Conservation (phyloP, 2,888 invertebrate species). For the Hyppa rectilinea region DNA sequence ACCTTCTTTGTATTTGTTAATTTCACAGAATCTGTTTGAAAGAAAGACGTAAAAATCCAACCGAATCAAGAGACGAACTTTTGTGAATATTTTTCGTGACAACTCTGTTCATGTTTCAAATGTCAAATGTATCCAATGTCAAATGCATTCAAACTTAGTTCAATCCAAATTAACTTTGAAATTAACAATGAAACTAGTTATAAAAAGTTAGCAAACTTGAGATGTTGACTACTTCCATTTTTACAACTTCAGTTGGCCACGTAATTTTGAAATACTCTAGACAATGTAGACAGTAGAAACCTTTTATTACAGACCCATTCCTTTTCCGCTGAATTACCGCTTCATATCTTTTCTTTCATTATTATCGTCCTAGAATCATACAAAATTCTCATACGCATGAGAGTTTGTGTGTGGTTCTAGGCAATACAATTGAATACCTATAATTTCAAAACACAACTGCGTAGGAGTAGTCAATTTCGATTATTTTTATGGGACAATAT, state of each 20-base stretch:
- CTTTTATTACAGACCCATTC: not conserved
- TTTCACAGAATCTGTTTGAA: not conserved
- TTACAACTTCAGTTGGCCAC: not conserved
- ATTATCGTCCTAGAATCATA: not conserved
- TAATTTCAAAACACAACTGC: not conserved
- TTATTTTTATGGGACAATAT: not conserved
- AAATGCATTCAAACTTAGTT: constrained; percentile 29
- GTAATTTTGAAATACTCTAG: constrained; percentile 15
- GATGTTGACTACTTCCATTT: constrained; percentile 39
- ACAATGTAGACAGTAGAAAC: not conserved
- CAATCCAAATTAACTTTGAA: constrained; percentile 36
- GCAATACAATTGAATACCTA: not conserved
- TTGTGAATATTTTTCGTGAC: constrained; percentile 29
- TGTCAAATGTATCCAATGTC: too few species aligned
- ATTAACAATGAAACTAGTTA: constrained; percentile 43
- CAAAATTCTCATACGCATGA: not conserved
- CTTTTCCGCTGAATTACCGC: not conserved
- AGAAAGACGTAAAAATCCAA: not conserved
- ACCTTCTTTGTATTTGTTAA: not conserved
- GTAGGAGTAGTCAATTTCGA: too few species aligned
- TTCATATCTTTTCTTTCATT: not conserved
- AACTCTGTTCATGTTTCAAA: too few species aligned
- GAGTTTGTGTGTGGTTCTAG: too few species aligned
- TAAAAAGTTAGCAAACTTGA: constrained; percentile 27
- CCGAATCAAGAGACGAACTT: not conserved